Base-by-base conservation (phyloP, 1,140 invertebrate genomes). In the Cepaea nemoralis region DNA sequence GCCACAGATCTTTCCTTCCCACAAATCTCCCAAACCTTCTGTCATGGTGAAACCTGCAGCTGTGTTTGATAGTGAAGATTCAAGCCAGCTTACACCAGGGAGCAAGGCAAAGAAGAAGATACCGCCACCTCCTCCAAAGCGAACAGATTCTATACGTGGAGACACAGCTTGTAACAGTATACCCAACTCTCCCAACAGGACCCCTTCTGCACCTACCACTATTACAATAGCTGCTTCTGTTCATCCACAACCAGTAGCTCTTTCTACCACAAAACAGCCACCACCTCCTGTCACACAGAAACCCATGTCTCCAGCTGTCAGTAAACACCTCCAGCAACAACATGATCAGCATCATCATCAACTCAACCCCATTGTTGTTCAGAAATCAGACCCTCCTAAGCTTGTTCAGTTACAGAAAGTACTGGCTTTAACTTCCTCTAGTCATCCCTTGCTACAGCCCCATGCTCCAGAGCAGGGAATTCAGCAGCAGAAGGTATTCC, bases 81-180 rank as follows among this genome's bases (percentile, higher is more conserved):
- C 71, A 8, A 70, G 24, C 24, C 35, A 35, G 10, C 19, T 12
- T 59, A 85, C 77, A 77, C 71, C 84, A 80, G 80, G 83, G 74
- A 73, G 86, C 80, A 78, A 84, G 88, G 78, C 67, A 31, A 69
- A 31, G 2, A 67, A 91, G n/a, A 94, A 95, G 63, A 85, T 85
- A 22, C 87, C 89, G 35, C 96, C 96, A 19, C 96, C 96, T 0
- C 96, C 96, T 1, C 96, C 96, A 1, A 95, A 97, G 86, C 92
- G 96, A 40, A 92, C 91, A 8, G 92, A 93, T 82, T 93, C 93
- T 8, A 91, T 93, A 27, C 84, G 85, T 27, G 71, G 69, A 31
- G 76, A 74, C 1, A 63, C 27, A 1, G 27, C 8, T 74, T 73
- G 42, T 39, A 16, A 73, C 40, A 80, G 40, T 33, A 31, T 35